These are phyloP conservation scores for Chondrosia reniformis DNA, from an alignment of 37 sponge, comb jelly and placozoan species.

Conservation along the genomic window DNA sequence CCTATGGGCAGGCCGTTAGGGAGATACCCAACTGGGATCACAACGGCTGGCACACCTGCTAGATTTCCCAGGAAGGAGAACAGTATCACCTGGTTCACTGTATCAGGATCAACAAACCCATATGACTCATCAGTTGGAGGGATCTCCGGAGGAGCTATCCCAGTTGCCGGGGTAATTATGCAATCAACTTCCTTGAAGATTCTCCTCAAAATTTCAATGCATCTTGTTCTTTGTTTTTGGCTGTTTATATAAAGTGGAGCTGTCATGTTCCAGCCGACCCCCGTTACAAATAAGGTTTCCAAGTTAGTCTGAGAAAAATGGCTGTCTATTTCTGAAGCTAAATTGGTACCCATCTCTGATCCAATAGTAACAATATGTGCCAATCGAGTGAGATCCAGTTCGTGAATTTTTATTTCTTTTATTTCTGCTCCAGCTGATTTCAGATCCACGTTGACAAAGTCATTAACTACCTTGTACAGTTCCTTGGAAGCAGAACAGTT, in stretches of 20 bases:
- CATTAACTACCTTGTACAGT: slow-evolving; percentile 2
- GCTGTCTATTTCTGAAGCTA: slow-evolving; percentile 37
- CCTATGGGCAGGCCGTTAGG: slow-evolving; percentile 69
- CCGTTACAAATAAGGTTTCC: slow-evolving; percentile 47
- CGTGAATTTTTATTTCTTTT: slow-evolving; percentile 67
- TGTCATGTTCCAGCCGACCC: neutral
- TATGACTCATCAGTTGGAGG: slow-evolving; percentile 16
- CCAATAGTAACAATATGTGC: slow-evolving; percentile 56
- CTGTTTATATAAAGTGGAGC: slow-evolving; percentile 52
- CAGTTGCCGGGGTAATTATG: slow-evolving; percentile 61
- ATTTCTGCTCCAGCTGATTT: slow-evolving; percentile 63
- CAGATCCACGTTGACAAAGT: slow-evolving; percentile 21
- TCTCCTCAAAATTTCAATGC: slow-evolving; percentile 39
- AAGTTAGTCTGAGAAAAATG: slow-evolving; percentile 55
- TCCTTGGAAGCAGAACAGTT: slow-evolving; percentile 40
- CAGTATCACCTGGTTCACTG: slow-evolving; percentile 27
- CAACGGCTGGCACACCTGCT: slow-evolving; percentile 61
- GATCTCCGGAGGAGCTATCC: slow-evolving; percentile 46
- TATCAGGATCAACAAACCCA: slow-evolving; percentile 35
- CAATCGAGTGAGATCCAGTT: slow-evolving; percentile 62
- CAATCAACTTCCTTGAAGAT: slow-evolving; percentile 48
- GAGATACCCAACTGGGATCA: slow-evolving; percentile 60
- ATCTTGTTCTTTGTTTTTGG: slow-evolving; percentile 73
- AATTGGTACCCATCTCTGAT: slow-evolving; percentile 44
- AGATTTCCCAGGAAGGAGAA: slow-evolving; percentile 68